A percentile compares a stretch with the other conserved stretches of the same genome.
These are phyloP conservation scores for Phalloptychus januarius DNA, from an alignment of 2,797 vertebrate genomes.

Conservation along the genomic window DNA sequence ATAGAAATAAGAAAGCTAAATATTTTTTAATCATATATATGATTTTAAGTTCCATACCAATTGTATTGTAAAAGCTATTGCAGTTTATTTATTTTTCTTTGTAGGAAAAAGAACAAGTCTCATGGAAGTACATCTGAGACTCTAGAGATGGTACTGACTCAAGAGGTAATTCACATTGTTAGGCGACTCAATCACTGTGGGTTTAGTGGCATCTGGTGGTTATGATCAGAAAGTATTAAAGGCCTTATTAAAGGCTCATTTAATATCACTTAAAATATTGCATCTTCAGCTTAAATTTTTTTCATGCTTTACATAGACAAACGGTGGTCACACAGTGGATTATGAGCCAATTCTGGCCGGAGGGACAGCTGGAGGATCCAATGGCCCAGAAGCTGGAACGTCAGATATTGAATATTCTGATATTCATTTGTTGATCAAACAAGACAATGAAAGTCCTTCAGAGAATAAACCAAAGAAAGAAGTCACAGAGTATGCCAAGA, in stretches of 20 bases:
- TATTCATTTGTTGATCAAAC: slow-evolving; percentile 55
- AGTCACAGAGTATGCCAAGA: slow-evolving; percentile 65
- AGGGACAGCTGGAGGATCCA: neutral
- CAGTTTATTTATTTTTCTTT: neutral
- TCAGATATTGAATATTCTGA: slow-evolving; percentile 59
- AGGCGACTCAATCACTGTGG: neutral
- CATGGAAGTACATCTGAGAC: neutral
- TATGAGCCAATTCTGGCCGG: slow-evolving; percentile 16
- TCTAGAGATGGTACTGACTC: slow-evolving; percentile 28
- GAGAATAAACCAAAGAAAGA: neutral
- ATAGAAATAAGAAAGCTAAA: neutral
- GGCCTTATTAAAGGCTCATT: neutral
- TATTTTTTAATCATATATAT: neutral
- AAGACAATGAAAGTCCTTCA: neutral
- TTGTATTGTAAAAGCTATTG: too few species aligned
- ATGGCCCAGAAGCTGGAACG: neutral
- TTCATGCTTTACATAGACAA: slow-evolving; percentile 19
- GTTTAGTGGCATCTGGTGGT: slow-evolving; percentile 15
- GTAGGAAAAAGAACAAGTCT: slow-evolving; percentile 32
- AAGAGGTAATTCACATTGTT: neutral
- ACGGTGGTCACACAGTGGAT: slow-evolving; percentile 8
- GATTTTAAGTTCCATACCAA: neutral
- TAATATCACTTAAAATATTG: neutral
- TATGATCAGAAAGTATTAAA: accelerated
- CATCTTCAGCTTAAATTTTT: neutral